Conservation (phyloP, 1,140 invertebrate species). For the Drosophila sproati region DNA sequence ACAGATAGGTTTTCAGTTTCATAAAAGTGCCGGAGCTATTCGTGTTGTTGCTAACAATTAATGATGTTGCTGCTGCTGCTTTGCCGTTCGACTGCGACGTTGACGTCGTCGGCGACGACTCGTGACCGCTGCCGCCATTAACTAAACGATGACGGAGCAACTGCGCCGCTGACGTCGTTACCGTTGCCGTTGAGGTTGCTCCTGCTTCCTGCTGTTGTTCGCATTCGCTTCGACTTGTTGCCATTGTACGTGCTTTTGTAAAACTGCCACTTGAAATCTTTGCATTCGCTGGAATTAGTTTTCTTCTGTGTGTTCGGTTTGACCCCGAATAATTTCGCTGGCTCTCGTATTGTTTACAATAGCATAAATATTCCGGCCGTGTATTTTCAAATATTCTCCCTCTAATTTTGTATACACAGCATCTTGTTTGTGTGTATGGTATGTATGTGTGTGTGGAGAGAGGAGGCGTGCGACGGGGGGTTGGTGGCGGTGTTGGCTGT, state of each 20-base stretch:
- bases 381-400: constrained; percentile 57
- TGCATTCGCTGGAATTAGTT: constrained; percentile 35
- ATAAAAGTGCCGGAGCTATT: constrained; percentile 87
- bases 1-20: constrained; percentile 94
- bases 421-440: constrained; percentile 47
- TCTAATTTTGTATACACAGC: constrained; percentile 79
- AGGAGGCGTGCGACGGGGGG: constrained; percentile 27
- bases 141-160: constrained; percentile 38
- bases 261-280: constrained; percentile 46
- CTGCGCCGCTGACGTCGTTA: constrained; percentile 13
- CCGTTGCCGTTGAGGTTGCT: constrained; percentile 5
- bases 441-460: not conserved
- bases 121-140: constrained; percentile 46
- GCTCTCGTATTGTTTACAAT: constrained; percentile 66
- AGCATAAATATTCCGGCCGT: constrained; percentile 60
- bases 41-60: constrained; percentile 18
- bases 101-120: constrained; percentile 17
- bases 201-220: constrained; percentile 34
- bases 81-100: constrained; percentile 32
- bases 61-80: constrained; percentile 3
- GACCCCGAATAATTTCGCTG: constrained; percentile 44
- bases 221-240: constrained; percentile 58
- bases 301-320: constrained; percentile 14
- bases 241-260: constrained; percentile 57
- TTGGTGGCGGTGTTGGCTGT: constrained; percentile 30